A percentile compares a stretch with the other conserved stretches of the same genome.
Evolutionary conservation across 2,797 vertebrate species (phyloP).

Genomic region (Falco columbarius): DNA sequence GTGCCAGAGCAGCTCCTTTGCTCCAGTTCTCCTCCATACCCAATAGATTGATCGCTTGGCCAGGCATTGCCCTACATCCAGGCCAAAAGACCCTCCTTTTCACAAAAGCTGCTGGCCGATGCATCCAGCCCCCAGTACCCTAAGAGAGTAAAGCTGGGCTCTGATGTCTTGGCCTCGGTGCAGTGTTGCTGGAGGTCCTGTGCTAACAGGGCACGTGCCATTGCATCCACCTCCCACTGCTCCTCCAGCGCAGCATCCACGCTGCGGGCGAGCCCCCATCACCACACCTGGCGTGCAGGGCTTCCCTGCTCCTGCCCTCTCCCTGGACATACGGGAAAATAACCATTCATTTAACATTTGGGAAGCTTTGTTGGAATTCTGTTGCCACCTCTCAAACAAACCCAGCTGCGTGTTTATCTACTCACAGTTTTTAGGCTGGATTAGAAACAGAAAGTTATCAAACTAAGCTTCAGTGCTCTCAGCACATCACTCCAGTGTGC

Average conservation of each 20-base stretch:
- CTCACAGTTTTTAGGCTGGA: neutral
- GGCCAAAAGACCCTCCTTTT: neutral
- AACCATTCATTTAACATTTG: neutral
- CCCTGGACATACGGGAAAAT: neutral
- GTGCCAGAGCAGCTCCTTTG: neutral
- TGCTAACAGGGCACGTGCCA: fast-evolving
- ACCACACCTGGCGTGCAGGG: neutral
- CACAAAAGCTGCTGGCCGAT: neutral
- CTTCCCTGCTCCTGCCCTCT: neutral
- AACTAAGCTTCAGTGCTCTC: neutral
- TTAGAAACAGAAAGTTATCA: neutral
- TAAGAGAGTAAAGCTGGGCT: neutral
- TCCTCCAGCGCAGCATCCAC: fast-evolving
- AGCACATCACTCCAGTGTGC: neutral
- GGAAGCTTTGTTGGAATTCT: neutral
- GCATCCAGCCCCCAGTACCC: neutral
- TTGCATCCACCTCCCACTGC: fast-evolving
- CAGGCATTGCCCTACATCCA: fast-evolving
- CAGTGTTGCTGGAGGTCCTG: neutral
- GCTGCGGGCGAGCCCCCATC: neutral
- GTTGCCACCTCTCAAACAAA: neutral
- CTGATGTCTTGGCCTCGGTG: neutral
- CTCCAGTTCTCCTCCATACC: neutral
- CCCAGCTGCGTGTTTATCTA: neutral
- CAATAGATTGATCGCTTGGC: fast-evolving